A percentile compares a stretch with the other conserved stretches of the same genome.
Evolutionary conservation across 2,113 vertebrate genomes (phyloP).

Genomic region (Semnornis frantzii): DNA sequence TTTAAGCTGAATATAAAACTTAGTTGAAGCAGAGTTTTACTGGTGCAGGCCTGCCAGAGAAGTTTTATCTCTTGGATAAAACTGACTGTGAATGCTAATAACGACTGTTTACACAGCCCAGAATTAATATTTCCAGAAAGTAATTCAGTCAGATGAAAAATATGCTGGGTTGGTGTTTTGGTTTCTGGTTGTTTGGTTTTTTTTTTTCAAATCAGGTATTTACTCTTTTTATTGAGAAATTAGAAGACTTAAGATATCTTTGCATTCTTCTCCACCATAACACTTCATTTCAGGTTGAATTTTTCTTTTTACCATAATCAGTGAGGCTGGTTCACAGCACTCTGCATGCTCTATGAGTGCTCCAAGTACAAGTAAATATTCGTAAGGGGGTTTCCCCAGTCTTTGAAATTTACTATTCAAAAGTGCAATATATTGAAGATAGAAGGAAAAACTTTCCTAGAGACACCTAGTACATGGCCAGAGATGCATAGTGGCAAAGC

Average conservation of each 20-base stretch:
- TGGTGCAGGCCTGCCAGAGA: neutral
- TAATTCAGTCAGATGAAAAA: neutral
- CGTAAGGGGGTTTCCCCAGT: neutral
- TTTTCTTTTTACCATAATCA: neutral
- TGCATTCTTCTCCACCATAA: neutral
- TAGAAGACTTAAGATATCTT: neutral
- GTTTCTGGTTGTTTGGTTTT: too few species aligned
- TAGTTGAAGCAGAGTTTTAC: neutral
- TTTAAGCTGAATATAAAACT: neutral
- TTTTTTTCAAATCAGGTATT: neutral
- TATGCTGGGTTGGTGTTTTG: neutral
- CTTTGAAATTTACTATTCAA: neutral
- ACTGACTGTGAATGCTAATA: neutral
- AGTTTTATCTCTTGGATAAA: neutral
- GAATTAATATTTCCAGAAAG: constrained; percentile 17
- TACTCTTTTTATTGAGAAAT: neutral
- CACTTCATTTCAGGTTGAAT: neutral
- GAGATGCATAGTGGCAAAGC: neutral
- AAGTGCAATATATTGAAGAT: neutral
- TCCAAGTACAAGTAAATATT: neutral
- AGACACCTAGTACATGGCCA: neutral
- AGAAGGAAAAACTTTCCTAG: neutral
- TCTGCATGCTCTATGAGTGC: neutral
- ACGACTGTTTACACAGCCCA: neutral
- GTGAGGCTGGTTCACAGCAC: neutral